Conservation (phyloP, 2,888 invertebrate species). For the Catocala nupta region DNA sequence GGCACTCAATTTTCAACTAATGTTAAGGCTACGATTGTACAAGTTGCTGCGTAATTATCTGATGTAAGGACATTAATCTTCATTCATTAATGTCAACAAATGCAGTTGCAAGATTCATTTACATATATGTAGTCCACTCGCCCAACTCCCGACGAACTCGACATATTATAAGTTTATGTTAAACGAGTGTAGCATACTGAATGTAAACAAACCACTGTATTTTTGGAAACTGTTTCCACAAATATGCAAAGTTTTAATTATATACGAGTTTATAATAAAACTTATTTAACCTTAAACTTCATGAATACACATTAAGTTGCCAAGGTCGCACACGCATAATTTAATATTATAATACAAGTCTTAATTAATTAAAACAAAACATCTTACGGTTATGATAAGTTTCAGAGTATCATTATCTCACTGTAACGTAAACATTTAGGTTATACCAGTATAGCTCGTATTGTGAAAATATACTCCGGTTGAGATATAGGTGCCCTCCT, state of each 20-base stretch:
- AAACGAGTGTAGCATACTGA: neutral
- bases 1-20: constrained; percentile 35
- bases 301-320: constrained; percentile 46
- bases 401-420: too few species aligned
- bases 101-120: constrained; percentile 1
- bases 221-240: constrained; percentile 16
- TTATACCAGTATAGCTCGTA: too few species aligned
- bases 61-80: constrained; percentile 20
- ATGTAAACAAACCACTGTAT: constrained; percentile 6
- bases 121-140: neutral
- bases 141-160: neutral
- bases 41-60: constrained; percentile 21
- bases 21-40: constrained; percentile 16
- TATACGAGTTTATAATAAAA: constrained; percentile 28
- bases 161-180: neutral
- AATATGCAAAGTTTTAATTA: constrained; percentile 27
- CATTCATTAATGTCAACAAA: constrained; percentile 19
- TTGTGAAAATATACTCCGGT: too few species aligned
- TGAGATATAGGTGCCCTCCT: too few species aligned
- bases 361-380: constrained; percentile 31
- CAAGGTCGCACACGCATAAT: constrained; percentile 58
- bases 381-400: neutral
- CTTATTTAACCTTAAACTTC: constrained; percentile 60
- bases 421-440: too few species aligned
- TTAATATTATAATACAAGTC: constrained; percentile 3